A percentile compares a stretch with the other conserved stretches of the same genome.
Evolutionary conservation across 2,888 invertebrate species (phyloP).

Genomic region (Acholoe squamosa): DNA sequence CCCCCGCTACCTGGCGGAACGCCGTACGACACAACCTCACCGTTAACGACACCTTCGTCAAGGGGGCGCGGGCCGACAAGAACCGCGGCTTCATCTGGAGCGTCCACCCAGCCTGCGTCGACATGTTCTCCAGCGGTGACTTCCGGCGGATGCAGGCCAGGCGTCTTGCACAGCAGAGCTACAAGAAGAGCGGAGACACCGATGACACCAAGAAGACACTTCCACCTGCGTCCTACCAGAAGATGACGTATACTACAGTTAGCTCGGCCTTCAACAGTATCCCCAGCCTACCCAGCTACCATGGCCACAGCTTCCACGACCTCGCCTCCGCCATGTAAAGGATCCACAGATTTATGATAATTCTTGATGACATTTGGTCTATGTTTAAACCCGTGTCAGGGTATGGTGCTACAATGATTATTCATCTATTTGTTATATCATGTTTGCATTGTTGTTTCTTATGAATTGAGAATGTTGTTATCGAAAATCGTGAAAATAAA

Average conservation of each 20-base stretch:
- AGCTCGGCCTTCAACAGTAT: slow-evolving; percentile 16
- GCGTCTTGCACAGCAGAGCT: slow-evolving; percentile 16
- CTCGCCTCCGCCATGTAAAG: neutral
- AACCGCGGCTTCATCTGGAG: slow-evolving; percentile 44
- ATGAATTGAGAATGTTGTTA: neutral
- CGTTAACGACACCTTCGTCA: slow-evolving; percentile 48
- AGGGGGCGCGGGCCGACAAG: neutral
- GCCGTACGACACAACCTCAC: slow-evolving; percentile 60
- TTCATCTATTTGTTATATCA: neutral
- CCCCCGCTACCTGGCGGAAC: slow-evolving; percentile 54
- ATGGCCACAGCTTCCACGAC: neutral
- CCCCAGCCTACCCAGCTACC: slow-evolving; percentile 7
- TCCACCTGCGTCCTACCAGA: neutral
- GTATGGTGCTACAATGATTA: neutral
- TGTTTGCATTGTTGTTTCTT: neutral
- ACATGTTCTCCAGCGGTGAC: slow-evolving; percentile 37
- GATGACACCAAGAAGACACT: neutral
- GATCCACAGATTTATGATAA: no score
- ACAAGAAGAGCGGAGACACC: neutral
- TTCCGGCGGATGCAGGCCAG: slow-evolving; percentile 45
- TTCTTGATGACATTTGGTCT: neutral
- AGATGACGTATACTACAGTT: neutral
- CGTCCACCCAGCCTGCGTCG: slow-evolving; percentile 39
- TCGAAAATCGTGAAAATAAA: no score
- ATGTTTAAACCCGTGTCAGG: neutral